Conservation (phyloP, 2,888 invertebrate species). For the Tetanocera ferruginea region DNA sequence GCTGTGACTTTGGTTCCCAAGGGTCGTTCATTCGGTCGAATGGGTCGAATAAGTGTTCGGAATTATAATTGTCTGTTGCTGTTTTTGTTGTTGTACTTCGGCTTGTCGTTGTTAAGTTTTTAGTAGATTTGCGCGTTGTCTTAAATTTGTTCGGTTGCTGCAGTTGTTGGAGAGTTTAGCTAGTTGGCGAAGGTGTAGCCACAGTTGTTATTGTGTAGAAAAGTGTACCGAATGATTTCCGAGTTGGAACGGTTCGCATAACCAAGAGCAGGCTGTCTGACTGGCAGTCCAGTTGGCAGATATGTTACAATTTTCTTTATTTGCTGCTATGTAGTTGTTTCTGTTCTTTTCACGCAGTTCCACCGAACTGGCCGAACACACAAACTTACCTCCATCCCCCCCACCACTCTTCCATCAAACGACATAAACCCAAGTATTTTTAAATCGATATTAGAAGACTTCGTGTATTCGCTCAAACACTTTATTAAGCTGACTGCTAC, state of each 20-base stretch:
- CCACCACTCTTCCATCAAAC: neutral
- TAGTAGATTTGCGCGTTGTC: neutral
- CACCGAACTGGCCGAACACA: too few relatives aligned
- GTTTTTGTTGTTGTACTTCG: neutral
- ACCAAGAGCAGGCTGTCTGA: constrained; percentile 11
- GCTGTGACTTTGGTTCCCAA: neutral
- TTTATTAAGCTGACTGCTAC: constrained; percentile 31
- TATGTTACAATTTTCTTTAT: too few relatives aligned
- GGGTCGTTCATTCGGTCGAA: constrained; percentile 3
- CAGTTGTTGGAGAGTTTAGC: neutral
- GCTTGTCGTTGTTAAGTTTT: neutral
- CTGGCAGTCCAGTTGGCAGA: too few relatives aligned
- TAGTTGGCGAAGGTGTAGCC: neutral
- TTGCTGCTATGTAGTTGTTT: too few relatives aligned
- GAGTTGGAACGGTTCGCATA: constrained; percentile 22
- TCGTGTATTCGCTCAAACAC: neutral
- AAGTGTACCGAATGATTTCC: neutral
- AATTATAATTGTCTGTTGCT: neutral
- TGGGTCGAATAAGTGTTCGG: neutral
- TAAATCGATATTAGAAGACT: constrained; percentile 12
- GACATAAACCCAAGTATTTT: neutral
- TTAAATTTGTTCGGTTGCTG: neutral
- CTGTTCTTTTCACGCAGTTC: too few relatives aligned
- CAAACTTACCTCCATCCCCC: neutral
- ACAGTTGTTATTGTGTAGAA: neutral